Evolutionary conservation across 2,888 invertebrate genomes (phyloP).

Genomic region (Synergus umbraculus): DNA sequence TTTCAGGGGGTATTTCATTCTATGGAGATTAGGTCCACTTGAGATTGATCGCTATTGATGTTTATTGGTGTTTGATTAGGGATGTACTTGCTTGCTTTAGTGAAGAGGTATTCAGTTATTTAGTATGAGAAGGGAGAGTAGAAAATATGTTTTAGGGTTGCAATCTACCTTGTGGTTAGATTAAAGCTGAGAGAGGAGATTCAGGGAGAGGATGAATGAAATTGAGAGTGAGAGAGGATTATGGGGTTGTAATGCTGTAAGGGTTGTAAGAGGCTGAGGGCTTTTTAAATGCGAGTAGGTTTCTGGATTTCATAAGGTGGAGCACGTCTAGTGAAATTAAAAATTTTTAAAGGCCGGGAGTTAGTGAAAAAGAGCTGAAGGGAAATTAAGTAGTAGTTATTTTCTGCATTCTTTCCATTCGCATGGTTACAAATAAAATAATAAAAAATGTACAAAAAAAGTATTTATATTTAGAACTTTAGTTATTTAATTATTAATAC

Average conservation of each 20-base stretch:
- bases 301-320: not conserved
- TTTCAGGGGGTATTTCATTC: not conserved
- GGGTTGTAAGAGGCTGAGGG: not conserved
- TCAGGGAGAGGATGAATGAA: not conserved
- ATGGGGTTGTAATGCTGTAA: slow-evolving; percentile 26
- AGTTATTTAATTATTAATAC: too few species aligned
- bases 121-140: not conserved
- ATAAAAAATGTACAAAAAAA: too few species aligned
- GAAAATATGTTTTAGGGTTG: not conserved
- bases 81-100: not conserved
- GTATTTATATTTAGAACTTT: too few species aligned
- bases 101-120: not conserved
- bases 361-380: not conserved
- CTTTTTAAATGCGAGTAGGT: not conserved
- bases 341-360: not conserved
- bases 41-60: slow-evolving; percentile 9
- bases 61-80: slow-evolving; percentile 16
- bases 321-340: not conserved
- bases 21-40: not conserved
- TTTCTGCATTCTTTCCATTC: not conserved
- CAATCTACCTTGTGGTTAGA: not conserved
- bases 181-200: slow-evolving; percentile 4
- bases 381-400: not conserved
- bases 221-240: slow-evolving; percentile 32
- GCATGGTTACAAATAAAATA: not conserved